These are phyloP conservation scores for Gasterosteus nipponicus DNA, from an alignment of 2,113 vertebrate genomes.

Conservation along the genomic window DNA sequence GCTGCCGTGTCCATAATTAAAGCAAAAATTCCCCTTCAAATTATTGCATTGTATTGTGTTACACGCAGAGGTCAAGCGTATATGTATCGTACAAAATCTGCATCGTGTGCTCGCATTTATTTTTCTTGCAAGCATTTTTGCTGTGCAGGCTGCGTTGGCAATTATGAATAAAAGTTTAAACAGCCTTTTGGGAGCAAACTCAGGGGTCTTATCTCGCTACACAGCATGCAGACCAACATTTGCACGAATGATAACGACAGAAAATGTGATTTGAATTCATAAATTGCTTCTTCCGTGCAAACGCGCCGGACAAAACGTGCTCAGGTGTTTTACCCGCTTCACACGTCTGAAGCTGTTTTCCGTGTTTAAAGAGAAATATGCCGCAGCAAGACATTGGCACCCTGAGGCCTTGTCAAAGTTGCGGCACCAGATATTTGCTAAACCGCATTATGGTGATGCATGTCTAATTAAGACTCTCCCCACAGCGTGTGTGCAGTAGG, in stretches of 20 bases:
- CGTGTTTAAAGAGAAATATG: conserved; percentile 25
- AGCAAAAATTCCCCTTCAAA: background rate
- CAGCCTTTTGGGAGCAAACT: background rate
- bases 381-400: conserved; percentile 19
- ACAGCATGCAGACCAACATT: background rate
- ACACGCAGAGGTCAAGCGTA: background rate
- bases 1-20: background rate
- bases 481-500: background rate
- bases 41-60: background rate
- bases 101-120: background rate
- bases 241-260: background rate
- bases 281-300: background rate
- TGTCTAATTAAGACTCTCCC: conserved; percentile 30
- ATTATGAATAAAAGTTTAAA: background rate
- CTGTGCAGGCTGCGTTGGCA: background rate
- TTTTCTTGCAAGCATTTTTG: background rate
- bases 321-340: background rate
- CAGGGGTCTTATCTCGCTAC: background rate
- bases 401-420: conserved; percentile 23
- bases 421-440: conserved; percentile 19
- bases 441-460: conserved; percentile 19
- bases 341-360: background rate
- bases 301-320: too few species aligned
- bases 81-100: background rate
- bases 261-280: background rate